Conservation (phyloP, 2,888 invertebrate genomes). For the Graphium colonna region DNA sequence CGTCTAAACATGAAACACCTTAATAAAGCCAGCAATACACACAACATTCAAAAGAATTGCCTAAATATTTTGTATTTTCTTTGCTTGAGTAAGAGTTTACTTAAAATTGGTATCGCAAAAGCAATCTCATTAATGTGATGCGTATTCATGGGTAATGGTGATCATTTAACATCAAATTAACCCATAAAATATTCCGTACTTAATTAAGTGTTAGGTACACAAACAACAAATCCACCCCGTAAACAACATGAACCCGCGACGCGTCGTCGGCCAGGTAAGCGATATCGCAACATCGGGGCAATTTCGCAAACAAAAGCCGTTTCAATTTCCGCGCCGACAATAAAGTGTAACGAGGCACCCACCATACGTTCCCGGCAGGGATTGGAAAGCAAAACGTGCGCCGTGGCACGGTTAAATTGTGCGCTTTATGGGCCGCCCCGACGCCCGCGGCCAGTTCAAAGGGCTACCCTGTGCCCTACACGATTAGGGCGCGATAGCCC, state of each 20-base stretch:
- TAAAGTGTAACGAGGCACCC: slow-evolving; percentile 40
- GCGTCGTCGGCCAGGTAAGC: neutral
- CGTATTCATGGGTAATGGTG: no score
- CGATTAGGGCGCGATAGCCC: slow-evolving; percentile 17
- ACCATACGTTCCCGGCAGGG: slow-evolving; percentile 43
- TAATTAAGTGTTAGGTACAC: neutral
- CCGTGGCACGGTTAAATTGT: slow-evolving; percentile 51
- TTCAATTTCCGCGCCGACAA: slow-evolving; percentile 36
- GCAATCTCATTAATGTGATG: no score
- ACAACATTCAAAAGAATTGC: no score
- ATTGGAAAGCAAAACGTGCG: slow-evolving; percentile 52
- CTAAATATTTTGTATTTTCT: no score
- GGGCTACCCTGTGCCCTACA: slow-evolving; percentile 49
- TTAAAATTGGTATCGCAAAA: no score
- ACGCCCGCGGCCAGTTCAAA: slow-evolving; percentile 66
- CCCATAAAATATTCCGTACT: no score
- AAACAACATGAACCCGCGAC: neutral
- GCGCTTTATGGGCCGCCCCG: slow-evolving; percentile 48
- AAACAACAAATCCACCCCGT: neutral
- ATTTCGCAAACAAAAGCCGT: slow-evolving; percentile 30
- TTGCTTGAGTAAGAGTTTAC: no score
- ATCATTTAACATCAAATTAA: no score
- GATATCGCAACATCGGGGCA: slow-evolving; percentile 2
- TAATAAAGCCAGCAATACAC: no score
- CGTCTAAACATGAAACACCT: no score